Evolutionary conservation across 2,888 invertebrate species (phyloP), one percentile per base, ranked within the genome.

Genomic region (Calephelis perditalis): DNA sequence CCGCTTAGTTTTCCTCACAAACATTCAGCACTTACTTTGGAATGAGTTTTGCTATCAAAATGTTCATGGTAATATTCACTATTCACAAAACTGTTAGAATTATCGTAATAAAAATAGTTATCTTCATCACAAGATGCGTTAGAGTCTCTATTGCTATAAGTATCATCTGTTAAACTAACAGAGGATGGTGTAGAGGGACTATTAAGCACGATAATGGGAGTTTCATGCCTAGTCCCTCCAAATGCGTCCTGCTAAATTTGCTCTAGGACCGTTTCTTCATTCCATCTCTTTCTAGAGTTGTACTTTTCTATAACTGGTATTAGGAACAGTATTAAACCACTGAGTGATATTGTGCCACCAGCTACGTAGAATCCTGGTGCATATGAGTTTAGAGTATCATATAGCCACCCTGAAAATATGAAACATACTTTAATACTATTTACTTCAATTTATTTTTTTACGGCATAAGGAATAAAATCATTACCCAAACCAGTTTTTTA

Each of bases 351-450:
- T 77, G 96, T 94, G 0, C 93, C 85, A 6, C 99, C 99, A 26
- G 98, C 96, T 63, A 98, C 91, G 71, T 94, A 93, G 86, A 99
- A 99, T 0, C 96, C 97, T 12, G 96, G 95, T 73, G 96, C 92
- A 87, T 98, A 98, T 12, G 96, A 95, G 3, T 91, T 71, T 7
- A 94, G 91, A 11, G 91, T 83, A 76, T 99, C 99, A 75, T 93
- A 96, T 61, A 99, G 84, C 92, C 93, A 95, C 62, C 98, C 98
- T 97, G 84, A 63, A 88, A 91, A 46, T 9, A 9, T 40, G 9
- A n/a, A 57, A 63, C 15, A 52, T 57, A 59, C 37, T 44, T 40
- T 36, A 54, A 11, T 26, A 26, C 26, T 26, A 26, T 26, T 26
- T 26, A 26, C 26, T 26, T 26, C 26, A 26, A 26, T 2, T 1